Percentiles rank a stretch among this genome's conserved stretches.
Conservation (phyloP, 2,113 vertebrate genomes). For the Neogale vison region DNA sequence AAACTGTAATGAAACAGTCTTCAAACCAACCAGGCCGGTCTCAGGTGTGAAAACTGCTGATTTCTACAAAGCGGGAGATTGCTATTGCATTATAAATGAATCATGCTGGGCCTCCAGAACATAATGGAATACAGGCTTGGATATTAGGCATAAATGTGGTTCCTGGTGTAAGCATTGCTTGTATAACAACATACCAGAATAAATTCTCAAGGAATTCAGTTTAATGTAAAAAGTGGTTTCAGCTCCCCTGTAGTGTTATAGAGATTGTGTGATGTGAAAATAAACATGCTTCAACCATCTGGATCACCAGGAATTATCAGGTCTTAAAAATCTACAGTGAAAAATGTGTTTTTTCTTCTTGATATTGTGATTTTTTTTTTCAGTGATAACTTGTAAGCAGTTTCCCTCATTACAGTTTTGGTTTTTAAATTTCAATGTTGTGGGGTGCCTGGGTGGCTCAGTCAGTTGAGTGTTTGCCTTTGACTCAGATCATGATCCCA, state of each 20-base stretch:
- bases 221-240: slow-evolving; percentile 58
- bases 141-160: slow-evolving; percentile 61
- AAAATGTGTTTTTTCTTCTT: not conserved
- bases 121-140: slow-evolving; percentile 70
- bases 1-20: slow-evolving; percentile 55
- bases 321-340: not conserved
- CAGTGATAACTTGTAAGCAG: not conserved
- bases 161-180: slow-evolving; percentile 58
- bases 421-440: not conserved
- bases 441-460: too few species aligned
- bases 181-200: slow-evolving; percentile 63
- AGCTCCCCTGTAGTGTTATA: slow-evolving; percentile 21
- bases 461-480: too few species aligned
- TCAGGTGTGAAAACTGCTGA: slow-evolving; percentile 73
- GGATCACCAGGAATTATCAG: not conserved
- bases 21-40: slow-evolving; percentile 53
- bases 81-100: slow-evolving; percentile 72
- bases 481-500: too few species aligned
- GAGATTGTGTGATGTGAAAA: slow-evolving; percentile 73
- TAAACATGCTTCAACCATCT: slow-evolving; percentile 38
- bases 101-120: slow-evolving; percentile 63
- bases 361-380: not conserved
- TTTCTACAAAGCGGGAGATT: slow-evolving; percentile 68
- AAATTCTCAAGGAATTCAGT: slow-evolving; percentile 70
- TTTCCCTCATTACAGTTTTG: not conserved